These are phyloP conservation scores for Strigamia maritima DNA, from an alignment of 2,888 invertebrate genomes.

Conservation along the genomic window DNA sequence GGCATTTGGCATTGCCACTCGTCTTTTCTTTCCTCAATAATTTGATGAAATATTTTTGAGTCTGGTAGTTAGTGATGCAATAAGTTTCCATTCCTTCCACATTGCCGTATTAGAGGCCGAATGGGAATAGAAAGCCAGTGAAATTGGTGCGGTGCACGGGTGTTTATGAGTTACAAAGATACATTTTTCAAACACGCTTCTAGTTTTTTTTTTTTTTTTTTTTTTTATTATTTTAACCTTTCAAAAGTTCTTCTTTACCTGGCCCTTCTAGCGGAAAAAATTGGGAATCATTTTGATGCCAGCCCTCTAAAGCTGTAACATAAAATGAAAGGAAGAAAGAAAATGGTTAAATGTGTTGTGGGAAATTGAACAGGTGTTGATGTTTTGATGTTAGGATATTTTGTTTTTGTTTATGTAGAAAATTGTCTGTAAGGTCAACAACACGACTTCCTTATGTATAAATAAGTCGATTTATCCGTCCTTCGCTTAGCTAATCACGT, in stretches of 20 bases:
- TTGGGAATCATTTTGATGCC: slow-evolving; percentile 4
- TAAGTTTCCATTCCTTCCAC: background rate
- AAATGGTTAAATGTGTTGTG: background rate
- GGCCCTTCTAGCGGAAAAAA: background rate
- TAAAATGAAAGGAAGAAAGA: background rate
- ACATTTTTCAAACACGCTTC: background rate
- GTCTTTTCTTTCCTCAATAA: background rate
- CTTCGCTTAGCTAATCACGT: background rate
- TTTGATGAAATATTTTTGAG: slow-evolving; percentile 27
- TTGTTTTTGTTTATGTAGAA: slow-evolving; percentile 7
- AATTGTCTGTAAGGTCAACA: background rate
- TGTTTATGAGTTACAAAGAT: slow-evolving; percentile 1
- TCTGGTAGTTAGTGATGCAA: background rate
- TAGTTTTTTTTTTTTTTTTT: background rate
- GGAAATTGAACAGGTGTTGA: slow-evolving; percentile 10
- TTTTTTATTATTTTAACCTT: background rate
- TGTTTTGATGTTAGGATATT: background rate
- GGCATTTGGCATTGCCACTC: background rate
- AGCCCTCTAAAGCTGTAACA: background rate
- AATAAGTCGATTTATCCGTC: background rate
- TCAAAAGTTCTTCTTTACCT: background rate
- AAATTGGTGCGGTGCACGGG: background rate
- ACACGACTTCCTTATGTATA: background rate
- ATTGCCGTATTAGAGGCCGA: background rate
- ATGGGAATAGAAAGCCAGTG: background rate